phyloP scores from a whole-genome alignment of 1,140 invertebrate species.

The Bombus waltoni region DNA sequence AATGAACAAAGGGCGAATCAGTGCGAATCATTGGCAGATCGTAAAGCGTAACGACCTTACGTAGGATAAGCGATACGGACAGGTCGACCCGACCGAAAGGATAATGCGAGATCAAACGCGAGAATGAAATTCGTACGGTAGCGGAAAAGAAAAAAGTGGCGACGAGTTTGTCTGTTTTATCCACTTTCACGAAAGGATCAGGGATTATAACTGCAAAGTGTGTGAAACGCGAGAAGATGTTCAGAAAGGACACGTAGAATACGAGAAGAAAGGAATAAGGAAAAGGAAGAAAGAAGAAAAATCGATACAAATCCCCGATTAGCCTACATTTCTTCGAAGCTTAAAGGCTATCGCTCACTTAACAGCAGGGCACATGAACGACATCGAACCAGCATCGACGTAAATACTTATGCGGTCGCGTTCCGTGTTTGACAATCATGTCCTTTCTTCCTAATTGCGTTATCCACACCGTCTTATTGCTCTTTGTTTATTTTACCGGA shows the following conservation, averaged over 20 bases:
- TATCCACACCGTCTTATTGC: too few species aligned
- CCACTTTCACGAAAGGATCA: neutral
- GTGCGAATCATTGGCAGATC: neutral
- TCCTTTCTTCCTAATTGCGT: neutral
- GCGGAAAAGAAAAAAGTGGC: too few species aligned
- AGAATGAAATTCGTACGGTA: too few species aligned
- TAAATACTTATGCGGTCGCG: neutral
- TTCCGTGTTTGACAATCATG: neutral
- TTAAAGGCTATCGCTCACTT: constrained; percentile 19
- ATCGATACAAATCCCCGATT: constrained; percentile 66
- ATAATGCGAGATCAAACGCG: neutral
- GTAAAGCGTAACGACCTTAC: too few species aligned
- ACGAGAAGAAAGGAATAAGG: constrained; percentile 3
- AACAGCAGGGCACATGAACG: neutral
- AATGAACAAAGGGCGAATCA: neutral
- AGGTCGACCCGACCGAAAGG: neutral
- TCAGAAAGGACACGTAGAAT: constrained; percentile 24
- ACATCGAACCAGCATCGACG: neutral
- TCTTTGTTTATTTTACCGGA: too few species aligned
- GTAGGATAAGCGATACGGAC: neutral
- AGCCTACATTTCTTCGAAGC: constrained; percentile 66
- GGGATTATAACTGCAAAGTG: neutral
- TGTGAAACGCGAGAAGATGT: constrained; percentile 28
- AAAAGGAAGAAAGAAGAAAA: constrained; percentile 2
- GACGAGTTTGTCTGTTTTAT: neutral